Evolutionary conservation across 2,113 vertebrate genomes (phyloP), one percentile per base, ranked within the genome.

Genomic region (Syngnathus typhle): DNA sequence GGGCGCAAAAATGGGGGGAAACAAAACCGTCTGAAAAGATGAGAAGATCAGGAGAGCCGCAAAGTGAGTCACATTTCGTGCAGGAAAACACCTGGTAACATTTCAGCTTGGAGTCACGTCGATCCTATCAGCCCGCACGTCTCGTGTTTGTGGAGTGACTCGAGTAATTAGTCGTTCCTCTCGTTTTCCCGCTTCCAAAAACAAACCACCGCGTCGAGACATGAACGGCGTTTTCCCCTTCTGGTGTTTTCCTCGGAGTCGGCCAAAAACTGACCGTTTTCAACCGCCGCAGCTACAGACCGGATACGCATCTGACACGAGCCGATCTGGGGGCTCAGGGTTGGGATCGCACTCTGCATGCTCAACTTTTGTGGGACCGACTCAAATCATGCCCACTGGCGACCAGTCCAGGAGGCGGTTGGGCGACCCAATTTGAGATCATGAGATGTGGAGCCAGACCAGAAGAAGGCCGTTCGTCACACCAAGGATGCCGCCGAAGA

Each of bases 1-100:
- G 27, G 27, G 27, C 3, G 27, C 27, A 32, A 32, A 32, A 10
- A 49, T 49, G 7, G 4, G 49, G 49, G 8, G 21, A 52, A 52
- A n/a, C 49, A 51, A 13, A 52, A 19, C 13, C 55, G 18, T 36
- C 32, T 56, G 27, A 27, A 56, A 32, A 7, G 13, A 15, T 56
- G 27, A 27, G 36, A 32, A 2, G 13, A 6, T 58, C 58, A 4
- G 36, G 5, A 41, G 59, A 21, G 9, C n/a, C 41, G 2, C 21
- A 1, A 41, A 61, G 21, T 61, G 59, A 61, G 37, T 61, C 37
- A 61, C 38, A 61, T 21, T 19, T 60, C 18, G 21, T 61, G 59
- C 21, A n/a, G 37, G 59, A 23, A 41, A 41, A 41, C 59, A 61
- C 59, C 37, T 61, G 59, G 59, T 12, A 61, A 61, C 41, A 61